Evolutionary conservation across 2,888 invertebrate species (phyloP).

Genomic region (Charanyca ferruginea): DNA sequence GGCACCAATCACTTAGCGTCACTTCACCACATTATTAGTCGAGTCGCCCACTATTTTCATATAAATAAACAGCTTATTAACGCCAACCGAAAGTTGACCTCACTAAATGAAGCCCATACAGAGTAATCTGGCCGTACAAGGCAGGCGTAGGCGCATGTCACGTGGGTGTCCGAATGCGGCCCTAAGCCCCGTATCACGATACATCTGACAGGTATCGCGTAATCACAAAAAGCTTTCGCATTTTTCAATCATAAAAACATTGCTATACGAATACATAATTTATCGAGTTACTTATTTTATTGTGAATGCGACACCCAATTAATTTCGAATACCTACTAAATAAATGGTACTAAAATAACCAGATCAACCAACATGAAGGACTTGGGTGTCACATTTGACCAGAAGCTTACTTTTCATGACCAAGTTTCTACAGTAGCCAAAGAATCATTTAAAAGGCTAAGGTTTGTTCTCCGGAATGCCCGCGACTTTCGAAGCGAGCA

Average conservation of each 20-base stretch:
- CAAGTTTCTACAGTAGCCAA: too few relatives aligned
- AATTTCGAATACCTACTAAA: too few relatives aligned
- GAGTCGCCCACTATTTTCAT: slow-evolving; percentile 60
- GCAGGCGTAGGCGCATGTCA: slow-evolving; percentile 73
- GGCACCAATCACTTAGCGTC: slow-evolving; percentile 37
- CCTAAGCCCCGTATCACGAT: slow-evolving; percentile 67
- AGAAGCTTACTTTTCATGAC: too few relatives aligned
- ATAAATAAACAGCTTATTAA: slow-evolving; percentile 64
- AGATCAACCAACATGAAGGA: too few relatives aligned
- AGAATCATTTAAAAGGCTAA: too few relatives aligned
- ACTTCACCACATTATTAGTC: slow-evolving; percentile 45
- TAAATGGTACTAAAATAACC: too few relatives aligned
- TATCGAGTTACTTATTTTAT: background rate
- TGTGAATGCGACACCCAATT: too few relatives aligned
- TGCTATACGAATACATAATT: slow-evolving; percentile 6
- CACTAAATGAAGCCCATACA: slow-evolving; percentile 64
- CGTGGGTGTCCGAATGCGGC: slow-evolving; percentile 72
- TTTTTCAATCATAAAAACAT: slow-evolving; percentile 35
- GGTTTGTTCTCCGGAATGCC: too few relatives aligned
- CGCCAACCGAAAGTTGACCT: slow-evolving; percentile 64
- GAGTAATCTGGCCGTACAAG: slow-evolving; percentile 76
- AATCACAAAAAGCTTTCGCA: slow-evolving; percentile 51
- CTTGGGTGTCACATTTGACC: too few relatives aligned
- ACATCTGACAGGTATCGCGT: slow-evolving; percentile 57
- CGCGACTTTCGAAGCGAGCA: too few relatives aligned